Evolutionary conservation across 2,888 invertebrate species (phyloP).

Genomic region (Drosophila subquinaria): DNA sequence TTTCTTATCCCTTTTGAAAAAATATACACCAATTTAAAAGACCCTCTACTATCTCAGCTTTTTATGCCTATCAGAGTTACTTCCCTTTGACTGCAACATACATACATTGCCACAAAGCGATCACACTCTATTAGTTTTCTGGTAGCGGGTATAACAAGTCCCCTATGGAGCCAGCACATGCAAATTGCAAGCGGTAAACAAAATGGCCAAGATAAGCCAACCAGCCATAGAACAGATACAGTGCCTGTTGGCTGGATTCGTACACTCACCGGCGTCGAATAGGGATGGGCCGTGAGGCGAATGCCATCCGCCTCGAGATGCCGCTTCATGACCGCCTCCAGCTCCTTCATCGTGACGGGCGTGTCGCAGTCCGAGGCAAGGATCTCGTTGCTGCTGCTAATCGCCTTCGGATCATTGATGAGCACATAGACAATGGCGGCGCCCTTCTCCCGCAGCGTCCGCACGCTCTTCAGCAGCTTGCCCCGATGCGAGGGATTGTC

Average conservation of each 20-base stretch:
- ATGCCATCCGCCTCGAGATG: constrained; percentile 95
- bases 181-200: constrained; percentile 73
- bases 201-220: constrained; percentile 71
- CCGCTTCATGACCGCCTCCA: constrained; percentile 93
- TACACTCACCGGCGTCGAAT: constrained; percentile 95
- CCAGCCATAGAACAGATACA: neutral
- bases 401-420: constrained; percentile 90
- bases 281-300: constrained; percentile 94
- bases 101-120: neutral
- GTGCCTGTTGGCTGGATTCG: constrained; percentile 4
- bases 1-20: no score
- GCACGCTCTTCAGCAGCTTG: constrained; percentile 93
- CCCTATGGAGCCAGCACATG: constrained; percentile 55
- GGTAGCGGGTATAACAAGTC: constrained; percentile 8
- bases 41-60: no score
- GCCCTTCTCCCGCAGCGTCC: constrained; percentile 94
- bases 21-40: no score
- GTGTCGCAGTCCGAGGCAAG: constrained; percentile 85
- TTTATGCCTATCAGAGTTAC: no score
- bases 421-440: constrained; percentile 97
- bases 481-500: constrained; percentile 93
- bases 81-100: no score
- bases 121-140: neutral
- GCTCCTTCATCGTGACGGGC: constrained; percentile 86
- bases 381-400: constrained; percentile 87